Conservation (phyloP, 1,140 invertebrate species). For the Drosophila parvula region DNA sequence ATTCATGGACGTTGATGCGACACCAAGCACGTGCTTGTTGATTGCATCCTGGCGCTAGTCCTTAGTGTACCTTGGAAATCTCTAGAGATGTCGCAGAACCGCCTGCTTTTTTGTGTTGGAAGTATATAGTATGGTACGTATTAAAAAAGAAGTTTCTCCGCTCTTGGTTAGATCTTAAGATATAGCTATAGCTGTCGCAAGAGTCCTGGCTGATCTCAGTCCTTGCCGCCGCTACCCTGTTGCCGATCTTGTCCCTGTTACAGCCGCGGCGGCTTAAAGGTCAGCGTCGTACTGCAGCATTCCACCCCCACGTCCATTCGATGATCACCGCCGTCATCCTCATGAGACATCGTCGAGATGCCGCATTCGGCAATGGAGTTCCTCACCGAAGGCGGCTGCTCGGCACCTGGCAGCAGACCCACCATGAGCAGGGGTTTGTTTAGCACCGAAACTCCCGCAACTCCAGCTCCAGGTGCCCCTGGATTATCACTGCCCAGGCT, state of each 20-base stretch:
- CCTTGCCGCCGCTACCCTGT: not conserved
- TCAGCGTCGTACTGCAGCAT: conserved; percentile 68
- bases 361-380: conserved; percentile 78
- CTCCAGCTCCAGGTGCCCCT: conserved; percentile 8
- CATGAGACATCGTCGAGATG: conserved; percentile 23
- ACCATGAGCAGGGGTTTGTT: conserved; percentile 71
- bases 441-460: conserved; percentile 22
- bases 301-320: conserved; percentile 65
- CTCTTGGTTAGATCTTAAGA: conserved; percentile 37
- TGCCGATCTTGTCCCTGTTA: conserved; percentile 55
- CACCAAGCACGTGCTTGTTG: too few relatives aligned
- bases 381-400: conserved; percentile 71
- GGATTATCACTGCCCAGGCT: conserved; percentile 61
- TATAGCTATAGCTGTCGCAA: conserved; percentile 21
- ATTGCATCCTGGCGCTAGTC: not conserved
- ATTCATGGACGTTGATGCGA: too few relatives aligned
- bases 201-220: conserved; percentile 38
- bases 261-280: conserved; percentile 73
- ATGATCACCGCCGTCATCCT: conserved; percentile 31
- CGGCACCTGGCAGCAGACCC: conserved; percentile 65
- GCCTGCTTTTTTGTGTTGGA: conserved; percentile 21
- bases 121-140: conserved; percentile 29
- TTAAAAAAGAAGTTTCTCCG: conserved; percentile 10
- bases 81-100: not conserved
- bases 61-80: not conserved